Evolutionary conservation across 1,140 invertebrate genomes (phyloP), one percentile per base, ranked within the genome.

Genomic region (Euwallacea fornicatus): DNA sequence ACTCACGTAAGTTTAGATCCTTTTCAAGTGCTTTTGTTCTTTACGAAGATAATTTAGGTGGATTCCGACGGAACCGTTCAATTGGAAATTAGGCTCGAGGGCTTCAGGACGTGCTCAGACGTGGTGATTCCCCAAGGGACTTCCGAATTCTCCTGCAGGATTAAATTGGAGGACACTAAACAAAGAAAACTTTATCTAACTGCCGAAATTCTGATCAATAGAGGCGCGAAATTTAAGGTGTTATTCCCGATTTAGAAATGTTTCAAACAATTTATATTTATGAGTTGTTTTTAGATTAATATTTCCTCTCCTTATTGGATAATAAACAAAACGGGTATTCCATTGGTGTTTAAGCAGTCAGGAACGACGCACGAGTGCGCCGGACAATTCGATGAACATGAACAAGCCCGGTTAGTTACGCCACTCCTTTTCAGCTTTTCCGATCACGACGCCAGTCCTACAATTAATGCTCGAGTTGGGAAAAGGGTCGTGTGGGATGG

Each of bases 391-490:
- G 90, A 91, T 63, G 97, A 99, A 81, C 94, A 99, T 79, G 97
- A 99, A 84, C 86, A 91, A 59, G 97, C 96, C 0, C 85, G 96
- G 74, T 93, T 95, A 88, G 89, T 96, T 21, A 88, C 91, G 46
- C 97, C 97, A n/a, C 84, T 99, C 9, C 85, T 98, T 58, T 99
- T 98, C 83, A 95, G 93, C 62, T 97, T 97, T 80, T 88, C 92
- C 6, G 95, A 98, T 79, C 89, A 89, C 21, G 95, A 97, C 78
- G 90, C 88, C 7, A 90, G 88, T 65, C 85, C 86, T 63, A 86
- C 86, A 2, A 79, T 86, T 42, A 83, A 81, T 62, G 88, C 90
- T 59, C 85, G 94, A 69, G 86, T 97, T 7, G 95, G 95, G 7
- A 88, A 84, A 61, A 85, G 85, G 15, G 82, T 92, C 10, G 88